phyloP scores from a whole-genome alignment of 2,113 vertebrate genomes.

The Loxodonta africana region DNA sequence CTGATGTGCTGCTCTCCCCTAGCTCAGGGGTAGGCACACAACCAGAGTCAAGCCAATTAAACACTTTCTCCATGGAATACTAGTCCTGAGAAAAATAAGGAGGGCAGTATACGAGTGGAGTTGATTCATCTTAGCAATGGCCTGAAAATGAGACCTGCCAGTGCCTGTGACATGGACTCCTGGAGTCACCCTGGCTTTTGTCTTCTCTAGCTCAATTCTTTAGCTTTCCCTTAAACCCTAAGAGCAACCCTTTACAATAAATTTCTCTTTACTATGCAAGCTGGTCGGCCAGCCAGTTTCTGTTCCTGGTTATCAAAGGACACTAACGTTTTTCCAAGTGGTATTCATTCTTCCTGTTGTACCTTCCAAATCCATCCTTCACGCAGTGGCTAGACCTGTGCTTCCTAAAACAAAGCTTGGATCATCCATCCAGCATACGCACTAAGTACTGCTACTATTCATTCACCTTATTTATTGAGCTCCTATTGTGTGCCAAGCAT shows the following conservation, averaged over 20 bases:
- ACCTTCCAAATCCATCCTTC: not conserved
- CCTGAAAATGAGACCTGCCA: not conserved
- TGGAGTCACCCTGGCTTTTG: not conserved
- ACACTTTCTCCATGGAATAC: not conserved
- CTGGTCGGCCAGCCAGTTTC: not conserved
- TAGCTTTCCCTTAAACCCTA: not conserved
- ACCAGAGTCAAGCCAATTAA: not conserved
- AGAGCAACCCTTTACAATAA: not conserved
- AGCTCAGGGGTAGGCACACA: not conserved
- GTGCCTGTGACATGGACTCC: not conserved
- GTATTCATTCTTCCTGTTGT: not conserved
- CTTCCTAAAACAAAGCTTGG: not conserved
- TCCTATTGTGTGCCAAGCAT: not conserved
- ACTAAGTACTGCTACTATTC: not conserved
- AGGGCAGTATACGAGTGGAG: not conserved
- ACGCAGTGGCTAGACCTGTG: not conserved
- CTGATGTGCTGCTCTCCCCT: not conserved
- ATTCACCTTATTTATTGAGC: not conserved
- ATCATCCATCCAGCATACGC: not conserved
- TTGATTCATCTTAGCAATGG: not conserved
- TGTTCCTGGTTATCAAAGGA: conserved; percentile 20
- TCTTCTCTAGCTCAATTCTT: not conserved
- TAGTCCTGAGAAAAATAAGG: not conserved
- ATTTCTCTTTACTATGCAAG: conserved; percentile 16
- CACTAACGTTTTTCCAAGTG: not conserved